These are phyloP conservation scores for Atrichornis clamosus DNA, from an alignment of 2,113 vertebrate species.

Conservation along the genomic window DNA sequence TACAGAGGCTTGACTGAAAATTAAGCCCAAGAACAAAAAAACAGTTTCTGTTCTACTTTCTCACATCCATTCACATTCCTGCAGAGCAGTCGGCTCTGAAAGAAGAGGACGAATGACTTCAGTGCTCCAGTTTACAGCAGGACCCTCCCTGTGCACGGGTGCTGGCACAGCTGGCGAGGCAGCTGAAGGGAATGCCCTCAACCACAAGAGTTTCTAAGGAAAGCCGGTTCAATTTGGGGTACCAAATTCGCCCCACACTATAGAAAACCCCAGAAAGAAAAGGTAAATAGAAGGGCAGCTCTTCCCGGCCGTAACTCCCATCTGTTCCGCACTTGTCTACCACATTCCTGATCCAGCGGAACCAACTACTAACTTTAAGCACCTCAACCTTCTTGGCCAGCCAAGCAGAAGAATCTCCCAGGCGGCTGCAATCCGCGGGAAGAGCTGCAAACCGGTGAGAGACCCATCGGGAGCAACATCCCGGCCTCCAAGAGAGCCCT, in stretches of 20 bases:
- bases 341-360: too few species aligned
- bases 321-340: fast-evolving
- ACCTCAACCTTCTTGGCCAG: neutral
- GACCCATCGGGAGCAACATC: neutral
- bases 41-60: neutral
- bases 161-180: too few species aligned
- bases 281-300: too few species aligned
- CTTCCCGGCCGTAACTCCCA: neutral
- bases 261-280: fast-evolving
- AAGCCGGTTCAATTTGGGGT: neutral
- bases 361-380: fast-evolving
- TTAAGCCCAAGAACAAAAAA: fast-evolving
- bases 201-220: neutral
- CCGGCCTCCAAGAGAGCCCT: neutral
- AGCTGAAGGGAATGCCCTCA: neutral
- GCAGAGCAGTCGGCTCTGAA: fast-evolving
- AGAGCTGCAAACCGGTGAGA: neutral
- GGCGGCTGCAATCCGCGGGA: fast-evolving
- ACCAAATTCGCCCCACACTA: neutral
- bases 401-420: neutral
- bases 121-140: neutral
- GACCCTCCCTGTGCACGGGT: fast-evolving
- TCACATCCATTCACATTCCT: too few species aligned
- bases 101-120: fast-evolving
- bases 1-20: neutral